phyloP scores from a whole-genome alignment of 2,113 vertebrate genomes.

The Cebidichthys violaceus region DNA sequence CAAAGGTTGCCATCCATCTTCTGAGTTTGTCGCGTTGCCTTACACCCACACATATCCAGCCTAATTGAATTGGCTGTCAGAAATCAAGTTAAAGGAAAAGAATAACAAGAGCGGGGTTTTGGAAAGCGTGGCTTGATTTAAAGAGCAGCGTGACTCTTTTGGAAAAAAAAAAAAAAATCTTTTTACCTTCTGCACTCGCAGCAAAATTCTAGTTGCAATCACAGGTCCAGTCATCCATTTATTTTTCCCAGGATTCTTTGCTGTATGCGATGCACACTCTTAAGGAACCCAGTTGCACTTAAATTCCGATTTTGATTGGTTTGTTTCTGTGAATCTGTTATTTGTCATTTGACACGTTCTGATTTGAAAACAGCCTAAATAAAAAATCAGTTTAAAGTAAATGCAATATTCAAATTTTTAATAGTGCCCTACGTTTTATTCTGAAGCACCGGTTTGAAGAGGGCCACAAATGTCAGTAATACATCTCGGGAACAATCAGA shows the following conservation, averaged over 20 bases:
- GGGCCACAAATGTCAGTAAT: conserved; percentile 22
- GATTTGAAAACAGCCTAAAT: conserved; percentile 22
- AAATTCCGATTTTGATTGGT: conserved; percentile 10
- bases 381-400: conserved; percentile 41
- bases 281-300: conserved; percentile 2
- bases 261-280: background rate
- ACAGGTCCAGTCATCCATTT: background rate
- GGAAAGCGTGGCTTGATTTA: conserved; percentile 51
- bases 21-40: conserved; percentile 71
- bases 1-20: conserved; percentile 80
- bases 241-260: conserved; percentile 7
- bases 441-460: conserved; percentile 14
- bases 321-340: conserved; percentile 17
- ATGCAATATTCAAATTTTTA: background rate
- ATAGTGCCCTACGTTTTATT: conserved; percentile 12
- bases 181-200: conserved; percentile 9
- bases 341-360: background rate
- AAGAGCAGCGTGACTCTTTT: conserved; percentile 40
- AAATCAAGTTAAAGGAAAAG: conserved; percentile 69
- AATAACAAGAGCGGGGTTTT: conserved; percentile 60
- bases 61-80: conserved; percentile 78
- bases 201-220: background rate
- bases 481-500: conserved; percentile 28
- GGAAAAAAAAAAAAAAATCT: conserved; percentile 30
- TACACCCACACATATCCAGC: conserved; percentile 70